Evolutionary conservation across 2,113 vertebrate genomes (phyloP), one percentile per base, ranked within the genome.

Genomic region (Spilogale gracilis): DNA sequence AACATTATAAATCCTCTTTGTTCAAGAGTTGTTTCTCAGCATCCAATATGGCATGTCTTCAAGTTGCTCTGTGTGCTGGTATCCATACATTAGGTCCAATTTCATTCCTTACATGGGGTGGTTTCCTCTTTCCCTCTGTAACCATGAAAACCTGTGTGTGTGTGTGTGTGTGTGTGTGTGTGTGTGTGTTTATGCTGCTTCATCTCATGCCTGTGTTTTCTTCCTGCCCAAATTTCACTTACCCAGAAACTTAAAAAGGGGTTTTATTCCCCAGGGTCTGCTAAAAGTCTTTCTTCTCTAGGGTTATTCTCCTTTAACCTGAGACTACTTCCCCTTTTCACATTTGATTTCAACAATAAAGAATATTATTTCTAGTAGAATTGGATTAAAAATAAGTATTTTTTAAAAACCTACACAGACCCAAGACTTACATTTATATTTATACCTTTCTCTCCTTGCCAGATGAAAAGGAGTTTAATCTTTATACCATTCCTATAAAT

Each of bases 261-360:
- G 92, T 87, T 61, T 90, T 67, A 23, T 63, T 25, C n/a, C 73
- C 82, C 52, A 82, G 32, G 12, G 4, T 9, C 20, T 82, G 50
- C 60, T 61, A 56, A 27, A 94, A 94, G 2, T 0, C 17, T 69
- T 65, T 60, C 12, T 78, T 17, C 9, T 60, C 18, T 61, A 71
- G 23, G 23, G 7, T 30, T 78, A 30, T 78, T 78, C 5, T 83
- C 58, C 52, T 93, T 97, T 92, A 81, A 93, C 65, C 18, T 95
- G 3, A 9, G 32, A 56, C 61, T 65, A 18, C 10, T 69, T 89
- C 8, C 8, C 8, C 10, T 18, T 85, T 96, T 93, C 67, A 56
- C 7, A 14, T 86, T 30, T 80, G 32, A 73, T 45, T 69, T 82
- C 7, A n/a, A 10, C 5, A n/a, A 45, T 80, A 89, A 83, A 94